Conservation (phyloP, 2,888 invertebrate species). For the Drosophila stalkeri region DNA sequence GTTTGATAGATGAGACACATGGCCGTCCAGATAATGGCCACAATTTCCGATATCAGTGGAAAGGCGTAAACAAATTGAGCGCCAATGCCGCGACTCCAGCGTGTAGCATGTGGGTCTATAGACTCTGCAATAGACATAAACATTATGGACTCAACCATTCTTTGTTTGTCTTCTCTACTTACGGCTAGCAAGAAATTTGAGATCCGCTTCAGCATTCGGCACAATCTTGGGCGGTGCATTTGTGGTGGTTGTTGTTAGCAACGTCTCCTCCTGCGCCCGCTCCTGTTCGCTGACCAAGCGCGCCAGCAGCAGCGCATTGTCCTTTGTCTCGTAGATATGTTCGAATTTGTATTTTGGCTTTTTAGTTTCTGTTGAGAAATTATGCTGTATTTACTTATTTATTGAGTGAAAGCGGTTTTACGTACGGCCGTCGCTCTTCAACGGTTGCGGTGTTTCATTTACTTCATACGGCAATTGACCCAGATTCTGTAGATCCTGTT, state of each 20-base stretch:
- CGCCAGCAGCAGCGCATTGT: constrained; percentile 54
- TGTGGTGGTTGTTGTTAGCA: constrained; percentile 32
- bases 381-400: neutral
- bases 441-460: constrained; percentile 31
- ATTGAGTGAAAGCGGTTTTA: neutral
- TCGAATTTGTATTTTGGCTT: constrained; percentile 71
- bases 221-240: constrained; percentile 54
- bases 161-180: constrained; percentile 14
- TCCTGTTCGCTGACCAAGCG: constrained; percentile 36
- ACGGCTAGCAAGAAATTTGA: constrained; percentile 73
- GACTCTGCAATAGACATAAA: constrained; percentile 59
- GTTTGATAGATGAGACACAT: constrained; percentile 83
- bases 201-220: constrained; percentile 72
- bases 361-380: constrained; percentile 47
- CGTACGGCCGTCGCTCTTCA: constrained; percentile 65
- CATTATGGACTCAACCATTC: neutral
- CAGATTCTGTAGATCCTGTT: constrained; percentile 66
- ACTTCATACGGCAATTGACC: constrained; percentile 38
- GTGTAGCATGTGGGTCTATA: constrained; percentile 76
- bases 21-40: constrained; percentile 82
- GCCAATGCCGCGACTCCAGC: constrained; percentile 68
- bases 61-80: constrained; percentile 81
- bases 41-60: constrained; percentile 81
- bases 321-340: constrained; percentile 70
- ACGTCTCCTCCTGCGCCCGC: neutral